phyloP scores from a whole-genome alignment of 1,140 invertebrate genomes.

The Dysdera silvatica region DNA sequence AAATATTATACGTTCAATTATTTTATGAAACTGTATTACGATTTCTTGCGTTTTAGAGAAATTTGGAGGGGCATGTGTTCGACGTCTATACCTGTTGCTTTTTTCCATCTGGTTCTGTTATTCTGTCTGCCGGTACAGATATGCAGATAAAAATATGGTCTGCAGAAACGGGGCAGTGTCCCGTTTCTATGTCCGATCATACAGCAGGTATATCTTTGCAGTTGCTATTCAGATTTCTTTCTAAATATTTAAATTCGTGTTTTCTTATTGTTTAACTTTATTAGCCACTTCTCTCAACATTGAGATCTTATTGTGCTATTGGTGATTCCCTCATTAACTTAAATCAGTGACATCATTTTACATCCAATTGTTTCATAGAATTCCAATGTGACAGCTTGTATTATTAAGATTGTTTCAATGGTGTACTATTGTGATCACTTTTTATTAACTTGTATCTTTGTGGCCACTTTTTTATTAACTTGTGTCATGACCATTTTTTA shows the following conservation, averaged over 20 bases:
- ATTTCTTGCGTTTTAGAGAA: constrained; percentile 43
- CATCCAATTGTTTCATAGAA: too few species aligned
- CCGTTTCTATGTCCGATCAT: constrained; percentile 59
- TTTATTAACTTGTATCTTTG: too few species aligned
- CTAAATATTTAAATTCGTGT: background rate
- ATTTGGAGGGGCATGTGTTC: constrained; percentile 57
- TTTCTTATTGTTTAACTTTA: background rate
- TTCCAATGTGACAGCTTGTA: too few species aligned
- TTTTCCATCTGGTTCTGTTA: constrained; percentile 62
- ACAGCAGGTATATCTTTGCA: constrained; percentile 41
- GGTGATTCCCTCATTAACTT: background rate
- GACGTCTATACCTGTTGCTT: constrained; percentile 61
- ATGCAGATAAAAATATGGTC: constrained; percentile 62
- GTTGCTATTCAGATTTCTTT: background rate
- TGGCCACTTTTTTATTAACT: too few species aligned
- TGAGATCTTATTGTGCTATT: background rate
- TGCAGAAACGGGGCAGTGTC: constrained; percentile 57
- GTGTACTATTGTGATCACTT: too few species aligned
- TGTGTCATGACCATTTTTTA: too few species aligned
- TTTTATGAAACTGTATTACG: background rate
- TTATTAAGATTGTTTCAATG: too few species aligned
- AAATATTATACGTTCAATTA: background rate
- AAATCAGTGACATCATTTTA: too few species aligned
- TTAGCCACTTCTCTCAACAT: background rate
- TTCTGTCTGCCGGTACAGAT: constrained; percentile 60